phyloP scores from a whole-genome alignment of 2,797 vertebrate species.

The Sylvia borin region DNA sequence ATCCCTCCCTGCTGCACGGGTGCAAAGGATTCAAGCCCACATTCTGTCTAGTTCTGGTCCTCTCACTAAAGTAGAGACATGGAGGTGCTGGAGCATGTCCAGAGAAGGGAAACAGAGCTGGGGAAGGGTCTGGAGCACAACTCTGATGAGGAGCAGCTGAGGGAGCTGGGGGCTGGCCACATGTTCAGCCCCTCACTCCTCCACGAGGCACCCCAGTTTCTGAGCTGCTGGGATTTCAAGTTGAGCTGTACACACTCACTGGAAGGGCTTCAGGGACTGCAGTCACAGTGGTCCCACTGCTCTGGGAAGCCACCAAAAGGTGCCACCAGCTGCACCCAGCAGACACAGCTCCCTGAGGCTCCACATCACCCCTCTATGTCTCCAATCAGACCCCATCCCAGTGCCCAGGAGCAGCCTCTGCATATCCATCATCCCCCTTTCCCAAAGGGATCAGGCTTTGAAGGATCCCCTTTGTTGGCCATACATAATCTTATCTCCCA shows the following conservation, averaged over 20 bases:
- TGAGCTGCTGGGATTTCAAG: not conserved
- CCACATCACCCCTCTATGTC: fast-evolving
- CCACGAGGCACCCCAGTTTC: fast-evolving
- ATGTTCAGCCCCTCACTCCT: not conserved
- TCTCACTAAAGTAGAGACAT: not conserved
- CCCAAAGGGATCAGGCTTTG: not conserved
- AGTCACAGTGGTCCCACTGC: not conserved
- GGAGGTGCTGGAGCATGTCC: not conserved
- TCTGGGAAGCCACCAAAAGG: not conserved
- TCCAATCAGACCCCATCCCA: not conserved
- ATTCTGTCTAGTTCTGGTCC: not conserved
- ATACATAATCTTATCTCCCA: not conserved
- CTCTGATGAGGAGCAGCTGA: not conserved
- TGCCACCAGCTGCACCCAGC: not conserved
- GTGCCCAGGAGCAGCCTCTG: not conserved
- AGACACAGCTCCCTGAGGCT: not conserved
- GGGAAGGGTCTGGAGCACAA: not conserved
- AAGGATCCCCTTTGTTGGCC: not conserved
- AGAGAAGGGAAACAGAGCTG: not conserved
- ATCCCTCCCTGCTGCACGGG: not conserved
- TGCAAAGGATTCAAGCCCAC: not conserved
- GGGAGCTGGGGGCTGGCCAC: not conserved
- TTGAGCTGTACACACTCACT: fast-evolving
- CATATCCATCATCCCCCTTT: not conserved
- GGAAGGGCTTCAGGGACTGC: not conserved